Base-by-base conservation (phyloP, 1,140 invertebrate genomes). In the Helicoverpa armigera region DNA sequence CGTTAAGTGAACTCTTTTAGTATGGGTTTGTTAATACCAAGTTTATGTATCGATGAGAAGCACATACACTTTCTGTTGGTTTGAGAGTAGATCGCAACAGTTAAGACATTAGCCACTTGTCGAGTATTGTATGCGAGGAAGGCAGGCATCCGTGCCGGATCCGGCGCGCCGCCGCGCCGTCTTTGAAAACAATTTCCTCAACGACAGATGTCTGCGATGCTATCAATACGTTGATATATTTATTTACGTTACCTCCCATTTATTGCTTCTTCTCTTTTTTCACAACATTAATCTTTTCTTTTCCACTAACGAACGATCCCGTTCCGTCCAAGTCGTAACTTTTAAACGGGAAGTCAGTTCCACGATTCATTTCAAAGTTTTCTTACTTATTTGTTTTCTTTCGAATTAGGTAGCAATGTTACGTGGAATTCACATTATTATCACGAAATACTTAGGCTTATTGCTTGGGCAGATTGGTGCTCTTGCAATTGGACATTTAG, bases 161-260 rank as follows among this genome's bases (percentile, higher is more conserved):
- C 50, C 54, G 51, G 63, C 53, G 3, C 79, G 14, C 14, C 51
- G 35, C 29, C n/a, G 53, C 72, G 69, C 14, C 53, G 70, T 65
- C 61, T 83, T 82, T 83, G 79, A 79, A 83, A 81, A 83, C 84
- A 85, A 85, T 85, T 85, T 85, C 77, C 80, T 74, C 56, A 29
- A 56, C 77, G 84, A 83, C 82, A 85, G 65, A 79, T 82, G 80
- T 79, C 67, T 76, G 51, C 43, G 53, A 76, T 77, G 69, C 77
- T 78, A 77, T 83, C 80, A 67, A 83, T 77, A 80, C 67, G 43
- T 48, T 77, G 82, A 80, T 75, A 74, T 82, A 75, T 82, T 82
- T 80, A 80, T 78, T 78, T 67, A 69, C 60, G 54, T 76, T 79
- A 60, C 72, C 53, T 23, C 63, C 76, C 54, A 50, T 56, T 69